These are phyloP conservation scores for Diarsia rubi DNA, from an alignment of 2,888 invertebrate genomes.

Conservation along the genomic window DNA sequence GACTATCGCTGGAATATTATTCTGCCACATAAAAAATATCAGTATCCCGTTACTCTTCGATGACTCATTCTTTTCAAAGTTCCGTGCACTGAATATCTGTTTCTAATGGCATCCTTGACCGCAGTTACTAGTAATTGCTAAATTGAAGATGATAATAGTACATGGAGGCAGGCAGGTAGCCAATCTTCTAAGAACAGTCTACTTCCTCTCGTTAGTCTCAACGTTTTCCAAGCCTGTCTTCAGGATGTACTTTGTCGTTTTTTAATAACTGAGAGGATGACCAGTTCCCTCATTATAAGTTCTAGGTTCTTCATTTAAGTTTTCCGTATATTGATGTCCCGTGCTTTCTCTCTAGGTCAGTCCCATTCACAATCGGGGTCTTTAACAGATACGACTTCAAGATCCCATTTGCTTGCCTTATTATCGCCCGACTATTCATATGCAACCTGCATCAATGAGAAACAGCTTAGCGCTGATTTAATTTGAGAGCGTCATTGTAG, in stretches of 20 bases:
- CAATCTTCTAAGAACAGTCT: slow-evolving; percentile 26
- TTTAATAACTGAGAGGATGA: slow-evolving; percentile 27
- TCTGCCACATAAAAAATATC: slow-evolving; percentile 17
- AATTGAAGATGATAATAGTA: slow-evolving; percentile 43
- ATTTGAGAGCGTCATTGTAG: slow-evolving; percentile 54
- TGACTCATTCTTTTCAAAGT: background rate
- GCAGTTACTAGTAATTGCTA: slow-evolving; percentile 46
- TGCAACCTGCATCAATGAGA: slow-evolving; percentile 53
- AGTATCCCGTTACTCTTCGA: slow-evolving; percentile 15
- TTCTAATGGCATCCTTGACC: slow-evolving; percentile 28
- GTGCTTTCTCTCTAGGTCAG: slow-evolving; percentile 27
- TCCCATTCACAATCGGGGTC: background rate
- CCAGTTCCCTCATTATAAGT: slow-evolving; percentile 17
- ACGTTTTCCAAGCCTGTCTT: slow-evolving; percentile 18
- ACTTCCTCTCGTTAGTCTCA: slow-evolving; percentile 24
- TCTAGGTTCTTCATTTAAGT: slow-evolving; percentile 2
- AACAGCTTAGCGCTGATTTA: slow-evolving; percentile 46
- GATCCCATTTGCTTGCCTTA: slow-evolving; percentile 17
- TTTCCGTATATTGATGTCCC: slow-evolving; percentile 13
- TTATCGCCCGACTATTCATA: slow-evolving; percentile 31
- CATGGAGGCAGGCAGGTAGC: slow-evolving; percentile 24
- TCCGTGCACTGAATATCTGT: slow-evolving; percentile 10
- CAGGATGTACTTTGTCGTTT: slow-evolving; percentile 45
- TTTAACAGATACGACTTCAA: background rate
- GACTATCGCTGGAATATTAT: slow-evolving; percentile 33